A percentile compares a stretch with the other conserved stretches of the same genome.
Conservation (phyloP, 2,888 invertebrate genomes). For the Lucinisca nassula region DNA sequence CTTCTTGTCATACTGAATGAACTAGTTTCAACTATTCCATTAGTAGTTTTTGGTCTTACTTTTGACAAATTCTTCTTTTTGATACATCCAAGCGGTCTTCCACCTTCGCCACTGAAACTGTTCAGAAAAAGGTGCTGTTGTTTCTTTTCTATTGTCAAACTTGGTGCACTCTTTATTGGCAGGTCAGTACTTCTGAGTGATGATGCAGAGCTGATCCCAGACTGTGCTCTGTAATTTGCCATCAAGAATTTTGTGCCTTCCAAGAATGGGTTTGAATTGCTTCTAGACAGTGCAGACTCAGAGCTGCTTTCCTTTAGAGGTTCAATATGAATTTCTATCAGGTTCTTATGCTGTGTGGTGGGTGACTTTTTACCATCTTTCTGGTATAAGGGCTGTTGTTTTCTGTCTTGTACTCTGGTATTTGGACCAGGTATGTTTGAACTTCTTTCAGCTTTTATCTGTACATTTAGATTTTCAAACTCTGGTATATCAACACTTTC, state of each 20-base stretch:
- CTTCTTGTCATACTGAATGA: neutral
- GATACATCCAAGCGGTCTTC: too few relatives aligned
- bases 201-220: neutral
- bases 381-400: neutral
- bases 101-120: too few relatives aligned
- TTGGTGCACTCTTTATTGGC: slow-evolving; percentile 12
- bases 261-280: neutral
- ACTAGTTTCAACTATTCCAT: neutral
- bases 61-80: too few relatives aligned
- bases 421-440: neutral
- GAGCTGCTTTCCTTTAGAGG: neutral
- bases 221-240: neutral
- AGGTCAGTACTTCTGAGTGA: slow-evolving; percentile 4
- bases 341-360: neutral
- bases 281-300: neutral
- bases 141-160: neutral
- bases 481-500: neutral
- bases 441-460: neutral
- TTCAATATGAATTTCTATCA: neutral
- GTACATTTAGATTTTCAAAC: neutral
- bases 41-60: neutral
- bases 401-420: neutral
- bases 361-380: neutral
- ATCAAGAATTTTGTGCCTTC: neutral
- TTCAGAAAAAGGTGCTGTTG: too few relatives aligned